Evolutionary conservation across 1,140 invertebrate species (phyloP), one percentile per base, ranked within the genome.

Genomic region (Drosophila equinoxialis): DNA sequence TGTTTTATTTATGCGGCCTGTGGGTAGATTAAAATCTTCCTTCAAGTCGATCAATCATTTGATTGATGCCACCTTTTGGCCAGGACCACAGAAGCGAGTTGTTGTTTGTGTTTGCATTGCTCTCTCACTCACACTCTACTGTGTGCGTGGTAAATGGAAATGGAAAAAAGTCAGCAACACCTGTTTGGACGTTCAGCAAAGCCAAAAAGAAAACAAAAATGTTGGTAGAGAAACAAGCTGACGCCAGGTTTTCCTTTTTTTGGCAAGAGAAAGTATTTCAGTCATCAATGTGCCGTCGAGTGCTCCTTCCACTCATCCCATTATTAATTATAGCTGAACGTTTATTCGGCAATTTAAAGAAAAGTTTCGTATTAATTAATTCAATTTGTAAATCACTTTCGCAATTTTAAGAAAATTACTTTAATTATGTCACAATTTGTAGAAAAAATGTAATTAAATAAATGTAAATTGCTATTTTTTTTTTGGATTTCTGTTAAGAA

Each of bases 21-120:
- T 74, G 65, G 73, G 59, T 45, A 87, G 83, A 87, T 89, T 74
- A 74, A 83, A 87, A 89, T 87, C 77, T 57, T 55, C 39, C 69
- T 54, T 71, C 75, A 78, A 68, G 69, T 72, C 75, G 80, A 87
- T 87, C 83, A 87, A 87, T 87, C 83, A 87, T 83, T 87, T 89
- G 84, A 87, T 89, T 87, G 83, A 87, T 84, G 77, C 72, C 75
- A 58, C 69, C 64, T 65, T 71, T 67, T 20, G 54, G 71, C 59
- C 59, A 60, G 41, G 41, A 42, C 41, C 42, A 45, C 42, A 45
- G 42, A 17, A 51, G 6, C 45, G 63, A 61, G 59, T 57, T 39
- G 71, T 68, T 57, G 51, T 67, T 39, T 35, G 20, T 72, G 35
- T 61, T 55, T 71, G 41, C 63, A 60, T 26, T 57, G 13, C 45